Evolutionary conservation across 1,140 invertebrate species (phyloP).

Genomic region (Listronotus oregonensis): DNA sequence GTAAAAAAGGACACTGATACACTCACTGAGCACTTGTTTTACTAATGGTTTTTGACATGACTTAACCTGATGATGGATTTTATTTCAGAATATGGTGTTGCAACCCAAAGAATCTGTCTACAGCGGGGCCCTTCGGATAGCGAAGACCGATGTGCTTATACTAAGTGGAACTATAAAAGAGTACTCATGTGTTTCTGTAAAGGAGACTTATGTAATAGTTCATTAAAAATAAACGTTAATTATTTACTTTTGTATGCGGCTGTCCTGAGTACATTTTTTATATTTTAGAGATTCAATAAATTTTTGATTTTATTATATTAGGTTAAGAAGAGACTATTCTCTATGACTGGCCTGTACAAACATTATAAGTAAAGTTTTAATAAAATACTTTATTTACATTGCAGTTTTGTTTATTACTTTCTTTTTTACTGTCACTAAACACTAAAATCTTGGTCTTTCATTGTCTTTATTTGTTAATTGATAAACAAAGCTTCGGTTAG

Average conservation of each 20-base stretch:
- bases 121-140: constrained; percentile 83
- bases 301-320: too few relatives aligned
- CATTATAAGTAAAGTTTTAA: too few relatives aligned
- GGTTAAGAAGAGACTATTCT: too few relatives aligned
- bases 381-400: too few relatives aligned
- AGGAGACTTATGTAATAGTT: constrained; percentile 85
- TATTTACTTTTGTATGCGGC: constrained; percentile 13
- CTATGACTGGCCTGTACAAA: too few relatives aligned
- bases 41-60: not conserved
- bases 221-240: constrained; percentile 9
- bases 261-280: constrained; percentile 21
- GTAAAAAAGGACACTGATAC: too few relatives aligned
- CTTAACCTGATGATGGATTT: not conserved
- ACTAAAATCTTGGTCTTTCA: too few relatives aligned
- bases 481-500: too few relatives aligned
- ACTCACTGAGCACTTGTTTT: too few relatives aligned
- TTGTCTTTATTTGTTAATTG: too few relatives aligned
- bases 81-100: constrained; percentile 80
- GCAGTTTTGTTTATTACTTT: too few relatives aligned
- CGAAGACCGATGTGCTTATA: constrained; percentile 86
- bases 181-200: constrained; percentile 91
- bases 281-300: constrained; percentile 14
- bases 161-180: constrained; percentile 76
- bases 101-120: constrained; percentile 85
- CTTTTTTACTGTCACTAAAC: too few relatives aligned